Evolutionary conservation across 2,888 invertebrate species (phyloP).

Genomic region (Tanypteryx hageni): DNA sequence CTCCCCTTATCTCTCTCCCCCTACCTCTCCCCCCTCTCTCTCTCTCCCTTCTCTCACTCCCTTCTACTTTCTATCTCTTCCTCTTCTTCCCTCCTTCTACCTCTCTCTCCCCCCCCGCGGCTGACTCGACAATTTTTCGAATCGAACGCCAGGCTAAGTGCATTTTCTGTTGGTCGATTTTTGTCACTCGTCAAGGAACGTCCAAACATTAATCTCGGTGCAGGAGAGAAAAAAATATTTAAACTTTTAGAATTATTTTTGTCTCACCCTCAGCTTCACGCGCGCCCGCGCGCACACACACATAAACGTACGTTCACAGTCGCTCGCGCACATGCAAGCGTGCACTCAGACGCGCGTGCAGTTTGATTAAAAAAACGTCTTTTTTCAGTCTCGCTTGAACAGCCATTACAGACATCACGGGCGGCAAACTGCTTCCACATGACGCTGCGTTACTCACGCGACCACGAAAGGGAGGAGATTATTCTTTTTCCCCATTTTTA

Average conservation of each 20-base stretch:
- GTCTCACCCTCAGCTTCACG: background rate
- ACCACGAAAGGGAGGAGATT: background rate
- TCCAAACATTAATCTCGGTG: slow-evolving; percentile 12
- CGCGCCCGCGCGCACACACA: background rate
- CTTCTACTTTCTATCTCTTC: background rate
- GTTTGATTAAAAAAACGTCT: background rate
- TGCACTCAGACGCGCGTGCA: slow-evolving; percentile 9
- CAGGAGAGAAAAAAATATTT: background rate
- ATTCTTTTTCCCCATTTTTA: slow-evolving; percentile 5
- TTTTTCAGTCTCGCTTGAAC: background rate
- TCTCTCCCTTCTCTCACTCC: background rate
- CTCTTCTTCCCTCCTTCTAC: background rate
- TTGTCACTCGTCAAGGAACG: background rate
- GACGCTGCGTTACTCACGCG: background rate
- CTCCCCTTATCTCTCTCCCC: background rate
- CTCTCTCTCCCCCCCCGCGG: background rate
- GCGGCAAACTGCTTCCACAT: slow-evolving; percentile 38
- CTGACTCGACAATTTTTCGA: slow-evolving; percentile 7
- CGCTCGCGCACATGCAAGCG: background rate
- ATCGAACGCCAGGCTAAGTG: slow-evolving; percentile 9
- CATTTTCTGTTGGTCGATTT: background rate
- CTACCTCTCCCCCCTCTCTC: background rate
- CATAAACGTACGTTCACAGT: background rate
- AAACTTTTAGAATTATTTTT: background rate
- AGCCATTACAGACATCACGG: slow-evolving; percentile 26